phyloP scores from a whole-genome alignment of 37 sponge, comb jelly and placozoan species.

The Crambe crambe region DNA sequence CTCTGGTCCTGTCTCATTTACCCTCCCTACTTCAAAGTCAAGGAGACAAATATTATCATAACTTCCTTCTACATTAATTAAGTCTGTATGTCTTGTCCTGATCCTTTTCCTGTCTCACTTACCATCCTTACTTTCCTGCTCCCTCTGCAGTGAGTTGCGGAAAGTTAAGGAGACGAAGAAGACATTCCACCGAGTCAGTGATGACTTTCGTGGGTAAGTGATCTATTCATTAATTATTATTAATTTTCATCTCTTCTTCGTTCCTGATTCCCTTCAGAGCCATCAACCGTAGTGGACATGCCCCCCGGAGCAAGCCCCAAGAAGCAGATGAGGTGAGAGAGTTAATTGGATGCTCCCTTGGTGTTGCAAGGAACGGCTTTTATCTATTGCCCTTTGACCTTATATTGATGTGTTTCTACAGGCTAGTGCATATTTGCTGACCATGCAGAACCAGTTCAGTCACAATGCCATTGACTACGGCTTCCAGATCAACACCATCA shows the following conservation, averaged over 20 bases:
- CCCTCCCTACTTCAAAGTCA: too few relatives aligned
- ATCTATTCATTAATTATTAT: neutral
- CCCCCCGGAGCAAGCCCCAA: constrained; percentile 20
- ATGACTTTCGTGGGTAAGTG: constrained; percentile 64
- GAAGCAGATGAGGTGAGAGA: constrained; percentile 70
- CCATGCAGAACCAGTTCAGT: constrained; percentile 38
- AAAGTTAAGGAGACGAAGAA: constrained; percentile 70
- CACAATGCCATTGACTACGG: constrained; percentile 68
- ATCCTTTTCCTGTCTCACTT: too few relatives aligned
- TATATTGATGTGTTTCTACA: neutral
- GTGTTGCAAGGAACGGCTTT: too few relatives aligned
- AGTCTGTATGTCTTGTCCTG: too few relatives aligned
- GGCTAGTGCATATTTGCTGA: constrained; percentile 29
- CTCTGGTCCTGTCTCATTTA: too few relatives aligned
- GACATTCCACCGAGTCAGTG: constrained; percentile 60
- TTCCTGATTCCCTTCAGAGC: constrained; percentile 24
- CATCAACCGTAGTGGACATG: constrained; percentile 41
- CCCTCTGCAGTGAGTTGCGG: constrained; percentile 52
- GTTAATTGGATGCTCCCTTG: too few relatives aligned
- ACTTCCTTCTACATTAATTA: too few relatives aligned
- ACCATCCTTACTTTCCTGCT: neutral
- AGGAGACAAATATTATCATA: too few relatives aligned
- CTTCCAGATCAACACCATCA: constrained; percentile 59
- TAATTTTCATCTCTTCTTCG: neutral
- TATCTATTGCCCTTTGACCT: too few relatives aligned